These are phyloP conservation scores for Dasyurus viverrinus DNA, from an alignment of 2,113 vertebrate species.

Conservation along the genomic window DNA sequence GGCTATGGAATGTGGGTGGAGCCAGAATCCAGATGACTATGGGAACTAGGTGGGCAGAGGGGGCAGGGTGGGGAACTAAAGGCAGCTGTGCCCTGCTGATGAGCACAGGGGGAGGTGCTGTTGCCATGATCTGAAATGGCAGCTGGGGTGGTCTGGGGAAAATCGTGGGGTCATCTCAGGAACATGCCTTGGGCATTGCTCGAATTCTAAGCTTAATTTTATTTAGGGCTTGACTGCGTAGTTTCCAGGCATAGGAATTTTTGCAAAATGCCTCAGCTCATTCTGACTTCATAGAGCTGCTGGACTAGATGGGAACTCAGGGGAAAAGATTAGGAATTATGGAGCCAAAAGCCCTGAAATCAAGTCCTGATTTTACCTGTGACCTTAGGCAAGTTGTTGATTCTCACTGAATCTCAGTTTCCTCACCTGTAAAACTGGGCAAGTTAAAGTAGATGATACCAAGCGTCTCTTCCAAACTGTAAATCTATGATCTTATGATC, in stretches of 20 bases:
- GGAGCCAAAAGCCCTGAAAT: not conserved
- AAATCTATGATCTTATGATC: not conserved
- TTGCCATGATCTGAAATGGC: conserved; percentile 41
- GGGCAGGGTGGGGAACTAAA: conserved; percentile 8
- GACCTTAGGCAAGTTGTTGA: not conserved
- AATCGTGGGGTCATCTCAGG: not conserved
- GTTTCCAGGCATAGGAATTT: not conserved
- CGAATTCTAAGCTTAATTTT: not conserved
- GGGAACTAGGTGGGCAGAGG: conserved; percentile 46
- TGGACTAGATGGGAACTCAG: not conserved
- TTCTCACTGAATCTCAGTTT: not conserved
- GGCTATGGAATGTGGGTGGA: conserved; percentile 62
- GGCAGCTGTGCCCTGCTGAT: conserved; percentile 63
- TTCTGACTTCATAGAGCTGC: not conserved
- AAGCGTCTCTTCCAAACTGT: not conserved
- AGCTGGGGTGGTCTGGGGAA: conserved; percentile 59
- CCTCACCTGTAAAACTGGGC: not conserved
- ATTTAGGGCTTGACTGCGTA: not conserved
- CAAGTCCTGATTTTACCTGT: not conserved
- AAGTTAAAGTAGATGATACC: not conserved
- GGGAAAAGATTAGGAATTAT: not conserved
- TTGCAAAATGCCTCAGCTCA: not conserved
- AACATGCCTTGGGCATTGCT: not conserved
- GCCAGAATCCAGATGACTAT: conserved; percentile 61
- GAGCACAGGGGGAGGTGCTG: conserved; percentile 18